Evolutionary conservation across 1,140 invertebrate genomes (phyloP), one percentile per base, ranked within the genome.

Genomic region (Thaumetopoea pityocampa): DNA sequence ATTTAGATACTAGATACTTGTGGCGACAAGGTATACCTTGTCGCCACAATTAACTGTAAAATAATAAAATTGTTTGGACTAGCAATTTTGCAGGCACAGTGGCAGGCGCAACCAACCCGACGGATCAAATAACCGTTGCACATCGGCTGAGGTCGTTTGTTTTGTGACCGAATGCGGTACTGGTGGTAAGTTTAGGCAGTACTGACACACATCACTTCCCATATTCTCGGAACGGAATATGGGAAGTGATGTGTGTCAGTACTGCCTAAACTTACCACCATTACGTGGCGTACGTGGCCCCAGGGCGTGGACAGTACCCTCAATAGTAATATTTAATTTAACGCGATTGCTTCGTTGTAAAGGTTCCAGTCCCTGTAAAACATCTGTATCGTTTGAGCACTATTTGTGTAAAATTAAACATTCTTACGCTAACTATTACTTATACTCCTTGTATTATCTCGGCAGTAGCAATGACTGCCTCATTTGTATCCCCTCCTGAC

Each of bases 401-500:
- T 51, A 63, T 45, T 63, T 63, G 24, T 47, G 45, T 10, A 59
- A 23, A 8, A 22, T 24, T 7, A 63, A 59, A 1, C 46, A 51
- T 19, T 48, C 55, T 8, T 15, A 43, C 24, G 38, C 14, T 12
- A 59, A 17, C n/a, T 5, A 63, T 46, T 1, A 5, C 12, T 8
- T 14, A 18, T 2, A 59, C 9, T 5, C 50, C 16, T 35, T 44
- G 15, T 9, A 20, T 27, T 2, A 42, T 11, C 0, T 37, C 9
- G n/a, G n/a, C n/a, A n/a, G n/a, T n/a, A n/a, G n/a, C n/a, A 17
- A 56, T 32, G 8, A 43, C 55, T n/a, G 67, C 52, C 23, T 64
- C 40, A 26, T 46, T 5, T 2, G 40, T 56, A 4, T 58, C 29
- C 1, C 19, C 27, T 7, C 70, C 72, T 4, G 63, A 47, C 4